Evolutionary conservation across 1,140 invertebrate genomes (phyloP).

Genomic region (Drosophila nannoptera): DNA sequence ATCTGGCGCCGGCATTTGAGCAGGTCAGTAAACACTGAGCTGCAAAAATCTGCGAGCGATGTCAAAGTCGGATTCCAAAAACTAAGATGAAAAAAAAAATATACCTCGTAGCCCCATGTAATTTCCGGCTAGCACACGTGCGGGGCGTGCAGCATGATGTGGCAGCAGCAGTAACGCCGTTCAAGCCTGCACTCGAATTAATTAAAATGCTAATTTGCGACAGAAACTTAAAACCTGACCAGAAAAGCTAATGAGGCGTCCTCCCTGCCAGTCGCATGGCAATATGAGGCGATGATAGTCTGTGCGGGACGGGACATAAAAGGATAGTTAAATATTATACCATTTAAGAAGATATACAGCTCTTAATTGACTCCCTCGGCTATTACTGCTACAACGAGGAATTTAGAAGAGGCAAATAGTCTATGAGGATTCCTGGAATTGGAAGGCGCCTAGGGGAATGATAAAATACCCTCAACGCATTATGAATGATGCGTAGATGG

Average conservation of each 20-base stretch:
- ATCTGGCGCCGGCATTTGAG: slow-evolving; percentile 47
- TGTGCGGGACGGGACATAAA: too few relatives aligned
- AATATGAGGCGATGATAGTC: not conserved
- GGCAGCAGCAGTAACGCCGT: slow-evolving; percentile 3
- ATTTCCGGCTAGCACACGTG: slow-evolving; percentile 58
- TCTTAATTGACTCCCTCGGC: too few relatives aligned
- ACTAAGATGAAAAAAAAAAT: slow-evolving; percentile 16
- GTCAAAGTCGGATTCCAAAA: slow-evolving; percentile 10
- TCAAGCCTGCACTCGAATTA: slow-evolving; percentile 29
- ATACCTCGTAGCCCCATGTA: slow-evolving; percentile 33
- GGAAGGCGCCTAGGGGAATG: too few relatives aligned
- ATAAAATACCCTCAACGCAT: too few relatives aligned
- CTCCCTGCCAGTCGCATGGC: not conserved
- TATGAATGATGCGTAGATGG: too few relatives aligned
- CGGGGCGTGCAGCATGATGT: slow-evolving; percentile 37
- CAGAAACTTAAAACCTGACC: slow-evolving; percentile 22
- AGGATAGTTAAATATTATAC: too few relatives aligned
- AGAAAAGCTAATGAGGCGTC: slow-evolving; percentile 1
- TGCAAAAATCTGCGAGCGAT: slow-evolving; percentile 36
- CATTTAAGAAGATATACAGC: too few relatives aligned
- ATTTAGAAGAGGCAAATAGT: too few relatives aligned
- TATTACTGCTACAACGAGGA: too few relatives aligned
- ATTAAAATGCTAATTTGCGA: slow-evolving; percentile 47
- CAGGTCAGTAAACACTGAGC: slow-evolving; percentile 23
- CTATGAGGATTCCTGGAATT: too few relatives aligned